Evolutionary conservation across 2,113 vertebrate genomes (phyloP).

Genomic region (Calcarius ornatus): DNA sequence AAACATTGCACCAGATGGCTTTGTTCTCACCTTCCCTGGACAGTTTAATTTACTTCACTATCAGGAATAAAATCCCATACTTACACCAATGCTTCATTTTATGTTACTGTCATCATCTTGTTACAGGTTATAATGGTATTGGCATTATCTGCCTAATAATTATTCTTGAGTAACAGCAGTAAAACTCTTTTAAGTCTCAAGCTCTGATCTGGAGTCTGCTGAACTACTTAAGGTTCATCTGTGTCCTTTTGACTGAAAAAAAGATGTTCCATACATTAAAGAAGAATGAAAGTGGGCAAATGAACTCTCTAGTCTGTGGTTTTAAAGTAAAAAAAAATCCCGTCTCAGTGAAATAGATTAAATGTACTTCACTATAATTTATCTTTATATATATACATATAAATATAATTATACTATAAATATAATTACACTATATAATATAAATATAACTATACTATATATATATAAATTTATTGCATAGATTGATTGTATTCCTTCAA

Average conservation of each 20-base stretch:
- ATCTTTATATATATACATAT: not conserved
- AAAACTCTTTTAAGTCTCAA: not conserved
- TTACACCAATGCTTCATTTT: not conserved
- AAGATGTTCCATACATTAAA: constrained; percentile 3
- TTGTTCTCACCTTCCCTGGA: not conserved
- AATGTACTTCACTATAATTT: not conserved
- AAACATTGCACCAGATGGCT: not conserved
- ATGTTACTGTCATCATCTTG: constrained; percentile 20
- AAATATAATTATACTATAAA: too few relatives aligned
- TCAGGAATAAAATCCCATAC: not conserved
- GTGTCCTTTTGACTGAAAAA: not conserved
- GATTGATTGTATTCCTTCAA: not conserved
- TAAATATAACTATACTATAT: not conserved
- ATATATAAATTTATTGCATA: not conserved
- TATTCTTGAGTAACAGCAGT: not conserved
- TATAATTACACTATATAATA: too few relatives aligned
- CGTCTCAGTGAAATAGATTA: not conserved
- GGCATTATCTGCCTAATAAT: constrained; percentile 20
- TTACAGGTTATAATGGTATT: constrained; percentile 8
- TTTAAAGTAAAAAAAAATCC: not conserved
- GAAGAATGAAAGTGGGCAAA: not conserved
- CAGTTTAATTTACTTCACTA: not conserved
- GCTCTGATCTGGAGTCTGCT: not conserved
- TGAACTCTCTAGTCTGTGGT: not conserved
- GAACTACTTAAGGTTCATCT: not conserved